These are phyloP conservation scores for Eledona agricola DNA, from an alignment of 2,888 invertebrate species.

Conservation along the genomic window DNA sequence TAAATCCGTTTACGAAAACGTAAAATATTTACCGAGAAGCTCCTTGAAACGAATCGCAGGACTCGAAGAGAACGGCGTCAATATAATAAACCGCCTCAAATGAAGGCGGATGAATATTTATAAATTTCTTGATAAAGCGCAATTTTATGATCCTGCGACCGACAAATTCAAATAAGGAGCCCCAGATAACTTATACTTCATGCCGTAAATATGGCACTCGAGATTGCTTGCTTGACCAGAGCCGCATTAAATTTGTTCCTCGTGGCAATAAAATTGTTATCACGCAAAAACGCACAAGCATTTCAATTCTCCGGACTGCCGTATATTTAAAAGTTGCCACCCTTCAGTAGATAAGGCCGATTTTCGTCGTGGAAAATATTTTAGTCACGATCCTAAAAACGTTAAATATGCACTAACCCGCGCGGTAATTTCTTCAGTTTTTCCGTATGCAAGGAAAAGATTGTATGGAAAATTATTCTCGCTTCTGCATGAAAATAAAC, in stretches of 20 bases:
- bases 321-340: neutral
- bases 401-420: conserved; percentile 9
- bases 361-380: no score
- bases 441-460: neutral
- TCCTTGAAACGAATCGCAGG: neutral
- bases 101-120: conserved; percentile 16
- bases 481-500: conserved; percentile 18
- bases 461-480: conserved; percentile 15
- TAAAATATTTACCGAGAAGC: conserved; percentile 22
- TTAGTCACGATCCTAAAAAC: no score
- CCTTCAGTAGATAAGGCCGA: neutral
- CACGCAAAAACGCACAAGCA: conserved; percentile 1
- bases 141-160: conserved; percentile 21
- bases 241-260: conserved; percentile 4
- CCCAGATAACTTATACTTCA: conserved; percentile 13
- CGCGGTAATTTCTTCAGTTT: conserved; percentile 7
- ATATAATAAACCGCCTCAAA: no score
- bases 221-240: conserved; percentile 19
- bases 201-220: conserved; percentile 21
- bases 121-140: conserved; percentile 14
- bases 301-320: neutral
- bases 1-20: conserved; percentile 26
- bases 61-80: no score
- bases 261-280: conserved; percentile 12
- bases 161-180: conserved; percentile 26